Evolutionary conservation across 2,797 vertebrate genomes (phyloP), one percentile per base, ranked within the genome.

Genomic region (Sylvia borin): DNA sequence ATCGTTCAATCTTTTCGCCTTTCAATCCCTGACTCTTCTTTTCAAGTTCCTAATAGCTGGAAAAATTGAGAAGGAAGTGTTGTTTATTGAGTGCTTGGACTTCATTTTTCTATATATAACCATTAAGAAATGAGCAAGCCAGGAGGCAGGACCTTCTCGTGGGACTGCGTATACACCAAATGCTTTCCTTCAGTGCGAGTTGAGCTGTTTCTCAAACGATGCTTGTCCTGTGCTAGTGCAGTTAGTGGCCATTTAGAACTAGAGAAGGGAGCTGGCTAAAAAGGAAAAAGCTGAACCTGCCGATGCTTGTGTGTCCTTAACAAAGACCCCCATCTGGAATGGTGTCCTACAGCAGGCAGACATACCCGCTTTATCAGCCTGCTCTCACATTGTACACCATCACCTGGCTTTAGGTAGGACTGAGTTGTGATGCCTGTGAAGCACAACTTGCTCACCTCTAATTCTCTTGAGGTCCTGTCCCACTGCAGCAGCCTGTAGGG

Each of bases 181-280:
- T n/a, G 66, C 87, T 96, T 95, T 93, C 55, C 77, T 93, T 95
- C 54, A 32, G 75, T 83, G 65, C 81, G 86, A 60, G 62, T 24
- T 51, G 88, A 91, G 87, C 80, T 95, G 0, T 94, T 96, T 93
- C 79, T 95, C 84, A 91, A 77, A 74, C 20, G 5, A 13, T 82
- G 53, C n/a, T 93, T 97, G 82, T 90, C 94, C 90, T 83, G 83
- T 15, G 27, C 42, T 86, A 84, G 89, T 96, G 90, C 85, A 97
- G 88, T 95, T 96, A 93, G 92, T 81, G 85, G 42, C 58, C 93
- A 94, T 17, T 90, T 93, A 91, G 91, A 96, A 80, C 83, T 65
- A n/a, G 65, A 95, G 89, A 77, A 67, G 62, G 76, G 89, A 96
- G 65, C 71, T 95, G 89, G 67, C 92, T 97, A 38, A 88, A 89